Evolutionary conservation across 30 jellyfish, hydroid and myxozoan genomes (phyloP).

Genomic region (Turritopsis dohrnii): DNA sequence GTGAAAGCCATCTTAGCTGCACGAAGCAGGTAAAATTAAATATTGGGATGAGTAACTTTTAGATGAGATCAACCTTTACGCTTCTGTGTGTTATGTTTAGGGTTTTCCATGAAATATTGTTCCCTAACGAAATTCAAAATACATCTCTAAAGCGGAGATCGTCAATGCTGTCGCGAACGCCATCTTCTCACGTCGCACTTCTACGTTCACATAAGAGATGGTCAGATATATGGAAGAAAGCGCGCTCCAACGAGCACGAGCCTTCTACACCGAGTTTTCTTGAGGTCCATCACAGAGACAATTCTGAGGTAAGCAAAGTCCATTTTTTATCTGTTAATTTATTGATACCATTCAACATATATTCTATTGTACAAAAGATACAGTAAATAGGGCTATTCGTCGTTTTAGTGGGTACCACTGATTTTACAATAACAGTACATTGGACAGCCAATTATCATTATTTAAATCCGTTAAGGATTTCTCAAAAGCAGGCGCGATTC

Average conservation of each 20-base stretch:
- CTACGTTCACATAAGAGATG: constrained; percentile 19
- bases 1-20: constrained; percentile 84
- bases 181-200: constrained; percentile 17
- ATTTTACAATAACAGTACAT: no score
- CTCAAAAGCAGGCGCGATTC: no score
- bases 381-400: no score
- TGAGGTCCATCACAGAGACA: neutral
- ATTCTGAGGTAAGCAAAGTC: neutral
- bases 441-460: no score
- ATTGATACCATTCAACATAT: no score
- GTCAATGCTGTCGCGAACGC: constrained; percentile 11
- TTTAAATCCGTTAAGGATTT: no score
- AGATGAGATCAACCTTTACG: no score
- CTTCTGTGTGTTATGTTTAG: no score
- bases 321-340: neutral
- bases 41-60: no score
- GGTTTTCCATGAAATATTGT: constrained; percentile 70
- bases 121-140: neutral
- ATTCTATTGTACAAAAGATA: no score
- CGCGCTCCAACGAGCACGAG: neutral
- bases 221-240: constrained; percentile 37
- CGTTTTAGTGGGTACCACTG: no score
- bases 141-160: constrained; percentile 5
- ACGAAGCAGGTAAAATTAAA: constrained; percentile 91
- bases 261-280: neutral